Base-by-base conservation (phyloP, 2,888 invertebrate genomes). In the Troglohyphantes excavatus region DNA sequence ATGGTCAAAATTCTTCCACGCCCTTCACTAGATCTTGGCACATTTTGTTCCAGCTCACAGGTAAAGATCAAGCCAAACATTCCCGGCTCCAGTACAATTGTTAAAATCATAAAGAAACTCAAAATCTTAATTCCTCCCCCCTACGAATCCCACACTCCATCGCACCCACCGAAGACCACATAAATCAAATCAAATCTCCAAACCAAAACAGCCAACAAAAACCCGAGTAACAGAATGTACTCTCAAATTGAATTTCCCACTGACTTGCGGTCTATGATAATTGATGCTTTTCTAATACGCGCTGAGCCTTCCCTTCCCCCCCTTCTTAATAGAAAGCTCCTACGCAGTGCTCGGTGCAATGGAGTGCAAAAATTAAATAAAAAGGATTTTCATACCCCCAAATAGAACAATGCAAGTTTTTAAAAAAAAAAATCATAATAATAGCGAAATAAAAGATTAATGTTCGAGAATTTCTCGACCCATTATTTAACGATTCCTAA, bases 231-330 rank as follows among this genome's bases (percentile, higher is more conserved):
- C 59, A 73, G 68, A 70, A 78, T 76, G 53, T 33, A 59, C 33
- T 21, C 59, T 72, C 70, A 90, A 90, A 90, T 90, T 90, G 72
- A 90, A 90, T 90, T 90, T 78, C 65, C 65, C 72, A 29, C 79
- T 70, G 82, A 89, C 75, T 88, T 27, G 46, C 68, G 21, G 46
- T 19, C 78, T 29, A 84, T 90, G 89, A 90, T 90, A 90, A 90
- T 90, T 90, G 89, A 90, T 90, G 89, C 89, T 72, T 84, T 84
- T 84, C 89, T 90, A 90, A 90, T 90, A 78, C 83, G 68, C 78
- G 65, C 70, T 76, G 75, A 82, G 88, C 27, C 46, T 39, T 39
- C 65, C 59, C 59, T 29, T 72, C 46, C 75, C 75, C 21, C 75
- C 27, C 19, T 19, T n/a, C 9, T 27, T 72, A 67, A 59, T 68